These are phyloP conservation scores for Apodemus agrarius DNA, from an alignment of 2,797 vertebrate species.

Conservation along the genomic window DNA sequence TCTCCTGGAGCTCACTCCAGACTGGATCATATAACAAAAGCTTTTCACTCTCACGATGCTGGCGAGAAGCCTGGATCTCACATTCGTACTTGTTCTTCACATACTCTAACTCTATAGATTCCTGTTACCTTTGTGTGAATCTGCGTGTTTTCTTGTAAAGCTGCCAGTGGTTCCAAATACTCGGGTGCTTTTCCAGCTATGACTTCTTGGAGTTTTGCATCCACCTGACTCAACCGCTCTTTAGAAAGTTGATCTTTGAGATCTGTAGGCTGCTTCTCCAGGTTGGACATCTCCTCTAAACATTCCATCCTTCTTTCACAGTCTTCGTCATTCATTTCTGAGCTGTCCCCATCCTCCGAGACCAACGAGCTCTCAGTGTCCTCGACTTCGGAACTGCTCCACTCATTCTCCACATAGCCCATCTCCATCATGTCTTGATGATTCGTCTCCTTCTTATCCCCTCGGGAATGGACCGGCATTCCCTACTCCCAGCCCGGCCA, in stretches of 20 bases:
- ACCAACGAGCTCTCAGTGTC: conserved; percentile 94
- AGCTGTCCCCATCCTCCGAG: conserved; percentile 97
- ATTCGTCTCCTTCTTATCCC: conserved; percentile 94
- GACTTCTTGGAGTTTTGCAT: conserved; percentile 98
- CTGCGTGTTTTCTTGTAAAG: conserved; percentile 96
- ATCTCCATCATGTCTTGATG: conserved; percentile 97
- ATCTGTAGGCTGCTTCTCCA: conserved; percentile 98
- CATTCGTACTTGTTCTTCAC: conserved; percentile 99
- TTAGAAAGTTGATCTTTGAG: conserved; percentile 99
- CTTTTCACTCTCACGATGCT: conserved; percentile 91
- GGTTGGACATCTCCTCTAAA: conserved; percentile 98
- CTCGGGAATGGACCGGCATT: conserved; percentile 96
- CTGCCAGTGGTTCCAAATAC: conserved; percentile 97
- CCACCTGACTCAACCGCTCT: conserved; percentile 97
- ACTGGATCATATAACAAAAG: no score
- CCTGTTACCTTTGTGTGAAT: conserved; percentile 97
- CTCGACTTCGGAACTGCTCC: conserved; percentile 92
- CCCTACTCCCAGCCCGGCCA: conserved; percentile 62
- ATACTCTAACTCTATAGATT: conserved; percentile 95
- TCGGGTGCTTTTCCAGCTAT: conserved; percentile 98
- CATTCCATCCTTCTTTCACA: conserved; percentile 99
- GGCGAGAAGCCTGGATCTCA: conserved; percentile 98
- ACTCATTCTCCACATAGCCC: conserved; percentile 96
- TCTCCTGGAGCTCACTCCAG: no score
- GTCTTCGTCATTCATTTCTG: conserved; percentile 99